A percentile compares a stretch with the other conserved stretches of the same genome.
Conservation (phyloP, 2,888 invertebrate species). For the Epirrita christyi region DNA sequence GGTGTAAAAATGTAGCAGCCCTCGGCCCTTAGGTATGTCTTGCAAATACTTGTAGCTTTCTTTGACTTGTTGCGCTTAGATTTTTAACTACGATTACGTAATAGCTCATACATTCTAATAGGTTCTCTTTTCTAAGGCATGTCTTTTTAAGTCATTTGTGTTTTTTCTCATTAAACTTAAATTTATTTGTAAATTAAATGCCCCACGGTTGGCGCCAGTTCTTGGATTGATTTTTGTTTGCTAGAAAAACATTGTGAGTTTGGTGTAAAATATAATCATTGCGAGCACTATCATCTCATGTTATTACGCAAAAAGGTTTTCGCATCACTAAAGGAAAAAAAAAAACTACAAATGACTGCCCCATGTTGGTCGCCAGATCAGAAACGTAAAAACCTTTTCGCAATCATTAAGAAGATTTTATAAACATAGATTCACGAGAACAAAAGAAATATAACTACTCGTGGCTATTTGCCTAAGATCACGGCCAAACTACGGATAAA, state of each 20-base stretch:
- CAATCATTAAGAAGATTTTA: not conserved
- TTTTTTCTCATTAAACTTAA: conserved; percentile 1
- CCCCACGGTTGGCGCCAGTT: conserved; percentile 43
- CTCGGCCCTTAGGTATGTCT: conserved; percentile 50
- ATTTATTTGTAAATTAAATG: not conserved
- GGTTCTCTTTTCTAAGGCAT: conserved; percentile 20
- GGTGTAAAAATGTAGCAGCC: conserved; percentile 67
- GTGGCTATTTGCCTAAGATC: conserved; percentile 9
- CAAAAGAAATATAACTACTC: conserved; percentile 1
- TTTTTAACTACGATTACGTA: conserved; percentile 68
- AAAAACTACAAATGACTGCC: not conserved
- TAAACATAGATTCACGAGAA: not conserved
- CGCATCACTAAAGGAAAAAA: not conserved
- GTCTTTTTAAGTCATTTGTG: conserved; percentile 15
- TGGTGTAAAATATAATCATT: not conserved
- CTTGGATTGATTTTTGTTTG: not conserved
- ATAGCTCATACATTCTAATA: conserved; percentile 51
- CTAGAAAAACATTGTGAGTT: not conserved
- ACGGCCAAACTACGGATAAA: conserved; percentile 13
- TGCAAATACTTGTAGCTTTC: conserved; percentile 57
- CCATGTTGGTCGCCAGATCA: not conserved
- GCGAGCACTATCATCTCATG: not conserved
- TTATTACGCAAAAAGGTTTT: not conserved
- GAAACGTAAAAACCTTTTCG: not conserved
- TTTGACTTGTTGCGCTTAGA: conserved; percentile 73